These are phyloP conservation scores for Martes flavigula DNA, from an alignment of 2,797 vertebrate species.

Conservation along the genomic window DNA sequence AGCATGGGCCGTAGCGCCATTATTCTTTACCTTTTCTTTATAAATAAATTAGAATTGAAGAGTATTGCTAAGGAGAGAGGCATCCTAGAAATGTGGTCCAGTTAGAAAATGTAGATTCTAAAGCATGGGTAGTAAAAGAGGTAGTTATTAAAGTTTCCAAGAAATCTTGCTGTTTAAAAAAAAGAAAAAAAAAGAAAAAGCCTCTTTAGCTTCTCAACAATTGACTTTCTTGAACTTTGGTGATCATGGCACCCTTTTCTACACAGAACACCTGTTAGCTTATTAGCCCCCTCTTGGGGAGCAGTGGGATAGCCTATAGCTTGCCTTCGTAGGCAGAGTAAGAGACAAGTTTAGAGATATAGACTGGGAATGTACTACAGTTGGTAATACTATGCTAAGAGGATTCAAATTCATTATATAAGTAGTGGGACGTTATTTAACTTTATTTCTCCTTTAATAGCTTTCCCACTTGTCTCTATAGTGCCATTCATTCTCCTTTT, in stretches of 20 bases:
- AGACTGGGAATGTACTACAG: neutral
- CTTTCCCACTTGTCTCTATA: neutral
- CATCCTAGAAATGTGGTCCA: neutral
- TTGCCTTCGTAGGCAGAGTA: neutral
- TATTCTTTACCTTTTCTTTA: slow-evolving; percentile 40
- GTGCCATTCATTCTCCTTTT: neutral
- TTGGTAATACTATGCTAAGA: neutral
- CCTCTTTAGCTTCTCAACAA: neutral
- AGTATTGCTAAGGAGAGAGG: neutral
- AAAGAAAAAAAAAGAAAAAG: neutral
- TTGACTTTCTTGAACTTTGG: neutral
- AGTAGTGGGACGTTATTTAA: neutral
- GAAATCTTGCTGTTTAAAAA: neutral
- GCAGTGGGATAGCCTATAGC: neutral
- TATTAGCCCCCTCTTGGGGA: neutral
- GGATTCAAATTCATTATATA: neutral
- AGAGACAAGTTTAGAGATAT: neutral
- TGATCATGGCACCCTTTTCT: neutral
- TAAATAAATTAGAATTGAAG: neutral
- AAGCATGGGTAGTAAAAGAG: neutral
- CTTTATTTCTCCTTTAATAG: neutral
- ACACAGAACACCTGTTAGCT: neutral
- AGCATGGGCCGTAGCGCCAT: neutral
- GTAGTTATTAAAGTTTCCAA: neutral
- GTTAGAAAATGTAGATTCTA: slow-evolving; percentile 7